phyloP scores from a whole-genome alignment of 2,113 vertebrate genomes.

The Amphiprion percula region DNA sequence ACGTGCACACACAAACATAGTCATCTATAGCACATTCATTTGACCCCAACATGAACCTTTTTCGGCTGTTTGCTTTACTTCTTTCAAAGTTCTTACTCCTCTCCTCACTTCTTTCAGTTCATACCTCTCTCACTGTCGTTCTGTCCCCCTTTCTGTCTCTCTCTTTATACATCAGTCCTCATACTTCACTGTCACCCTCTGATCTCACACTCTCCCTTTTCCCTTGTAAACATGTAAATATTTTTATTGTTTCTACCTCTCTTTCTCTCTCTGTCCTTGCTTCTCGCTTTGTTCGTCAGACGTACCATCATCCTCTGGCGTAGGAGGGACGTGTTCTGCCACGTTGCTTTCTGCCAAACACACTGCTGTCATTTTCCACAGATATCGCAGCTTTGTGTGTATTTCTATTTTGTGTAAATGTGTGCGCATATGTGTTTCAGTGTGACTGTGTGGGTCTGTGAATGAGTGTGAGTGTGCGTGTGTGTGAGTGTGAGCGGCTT shows the following conservation, averaged over 20 bases:
- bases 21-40: background rate
- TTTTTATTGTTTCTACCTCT: background rate
- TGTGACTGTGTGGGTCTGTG: slow-evolving; percentile 15
- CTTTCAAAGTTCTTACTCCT: background rate
- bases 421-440: too few species aligned
- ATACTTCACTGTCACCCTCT: background rate
- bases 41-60: slow-evolving; percentile 52
- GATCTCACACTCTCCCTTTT: background rate
- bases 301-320: background rate
- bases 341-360: slow-evolving; percentile 65
- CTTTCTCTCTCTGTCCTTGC: background rate
- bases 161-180: background rate
- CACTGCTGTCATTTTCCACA: slow-evolving; percentile 58
- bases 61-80: slow-evolving; percentile 23
- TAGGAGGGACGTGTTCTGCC: slow-evolving; percentile 45
- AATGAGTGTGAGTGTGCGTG: too few species aligned
- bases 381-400: slow-evolving; percentile 30
- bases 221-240: background rate
- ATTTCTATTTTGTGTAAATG: background rate
- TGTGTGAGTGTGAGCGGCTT: slow-evolving; percentile 50
- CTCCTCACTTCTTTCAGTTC: background rate
- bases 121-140: background rate
- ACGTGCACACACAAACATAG: slow-evolving; percentile 26
- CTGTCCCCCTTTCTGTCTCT: background rate
- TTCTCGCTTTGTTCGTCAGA: background rate